Base-by-base conservation (phyloP, 2,113 vertebrate genomes). In the Rhagologus leucostigma region DNA sequence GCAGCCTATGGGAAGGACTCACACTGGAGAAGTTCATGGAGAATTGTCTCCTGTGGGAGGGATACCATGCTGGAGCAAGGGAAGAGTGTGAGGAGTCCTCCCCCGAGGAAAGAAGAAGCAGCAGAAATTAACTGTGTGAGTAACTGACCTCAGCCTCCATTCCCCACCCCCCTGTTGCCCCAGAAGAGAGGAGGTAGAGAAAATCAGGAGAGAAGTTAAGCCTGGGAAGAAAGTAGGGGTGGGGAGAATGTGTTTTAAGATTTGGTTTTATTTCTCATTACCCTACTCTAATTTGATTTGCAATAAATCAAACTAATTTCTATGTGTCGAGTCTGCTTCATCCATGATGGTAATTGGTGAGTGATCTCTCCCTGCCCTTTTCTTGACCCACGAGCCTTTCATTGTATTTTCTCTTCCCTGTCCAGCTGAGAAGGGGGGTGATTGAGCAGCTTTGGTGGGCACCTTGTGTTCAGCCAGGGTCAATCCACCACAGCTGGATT, bases 341-440 rank as follows among this genome's bases (percentile, higher is more conserved):
- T 35, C 22, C 9, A 19, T 30, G 35, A 37, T 30, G 53, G 11
- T 15, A 55, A 49, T 21, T 80, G 16, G 13, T 49, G 47, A 68
- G 7, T 68, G 47, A 42, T 24, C 16, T 55, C 35, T 91, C 7
- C 26, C 39, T 62, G 22, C 9, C 68, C 23, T 42, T 49, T 24
- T 62, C 35, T 86, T 0, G 0, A 68, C 18, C 26, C 46, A 33
- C 0, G 2, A 74, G 7, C 7, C 32, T 67, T 79, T 79, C 2
- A 8, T 35, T 67, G 18, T 33, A 5, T 80, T 80, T 59, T 53
- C 9, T 33, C 23, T 80, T 39, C 32, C 3, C n/a, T 63, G 20
- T 55, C 11, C 35, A 68, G 22, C 18, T 53, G 26, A 62, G n/a
- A 50, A 60, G 16, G 4, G 5, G 32, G 5, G 5, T 33, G 26